Evolutionary conservation across 2,888 invertebrate genomes (phyloP).

Genomic region (Sisyra nigra): DNA sequence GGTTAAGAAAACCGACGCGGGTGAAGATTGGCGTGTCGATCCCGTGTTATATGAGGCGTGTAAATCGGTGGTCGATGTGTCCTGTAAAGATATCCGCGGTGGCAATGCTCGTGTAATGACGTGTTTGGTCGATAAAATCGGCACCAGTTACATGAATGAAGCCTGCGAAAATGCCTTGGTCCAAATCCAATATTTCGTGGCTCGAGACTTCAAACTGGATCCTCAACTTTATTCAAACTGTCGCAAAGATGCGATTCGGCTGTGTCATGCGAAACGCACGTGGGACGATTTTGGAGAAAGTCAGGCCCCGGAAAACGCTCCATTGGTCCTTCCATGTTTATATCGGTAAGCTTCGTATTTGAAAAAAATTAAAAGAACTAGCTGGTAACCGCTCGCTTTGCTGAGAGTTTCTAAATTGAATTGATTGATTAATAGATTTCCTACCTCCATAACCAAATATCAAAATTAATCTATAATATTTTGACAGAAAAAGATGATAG

Average conservation of each 20-base stretch:
- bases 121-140: constrained; percentile 86
- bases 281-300: constrained; percentile 52
- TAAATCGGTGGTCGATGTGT: constrained; percentile 63
- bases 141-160: constrained; percentile 65
- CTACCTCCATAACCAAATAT: too few species aligned
- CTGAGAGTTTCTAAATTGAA: too few species aligned
- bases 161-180: constrained; percentile 83
- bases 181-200: constrained; percentile 94
- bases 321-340: constrained; percentile 78
- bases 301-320: constrained; percentile 59
- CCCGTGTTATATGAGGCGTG: constrained; percentile 77
- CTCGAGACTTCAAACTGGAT: constrained; percentile 86
- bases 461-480: too few species aligned
- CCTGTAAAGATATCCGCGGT: constrained; percentile 54
- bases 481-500: too few species aligned
- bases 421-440: too few species aligned
- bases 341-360: constrained; percentile 44
- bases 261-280: constrained; percentile 62
- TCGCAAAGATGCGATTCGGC: constrained; percentile 65
- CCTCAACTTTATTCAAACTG: constrained; percentile 79
- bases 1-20: constrained; percentile 79
- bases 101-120: constrained; percentile 76
- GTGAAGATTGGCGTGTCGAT: constrained; percentile 91
- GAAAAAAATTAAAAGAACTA: constrained; percentile 21
- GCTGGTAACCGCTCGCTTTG: too few species aligned